Evolutionary conservation across 2,113 vertebrate species (phyloP).

Genomic region (Strix aluco): DNA sequence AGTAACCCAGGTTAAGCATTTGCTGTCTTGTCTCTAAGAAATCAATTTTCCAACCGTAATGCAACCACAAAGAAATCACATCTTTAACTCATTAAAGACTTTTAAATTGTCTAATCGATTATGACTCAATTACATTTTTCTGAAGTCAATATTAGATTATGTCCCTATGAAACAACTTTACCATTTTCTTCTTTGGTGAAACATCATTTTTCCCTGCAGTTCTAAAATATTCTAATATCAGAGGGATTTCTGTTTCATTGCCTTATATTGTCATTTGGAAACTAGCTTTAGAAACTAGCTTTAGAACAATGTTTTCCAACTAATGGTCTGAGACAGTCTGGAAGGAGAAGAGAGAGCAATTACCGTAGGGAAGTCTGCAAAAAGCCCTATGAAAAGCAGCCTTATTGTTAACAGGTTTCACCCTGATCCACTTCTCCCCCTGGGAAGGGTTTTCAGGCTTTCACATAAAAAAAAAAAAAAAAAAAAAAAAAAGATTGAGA

Average conservation of each 20-base stretch:
- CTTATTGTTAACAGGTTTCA: not conserved
- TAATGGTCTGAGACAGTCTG: not conserved
- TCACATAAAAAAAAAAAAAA: not conserved
- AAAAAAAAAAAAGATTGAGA: not conserved
- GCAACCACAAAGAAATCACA: slow-evolving; percentile 56
- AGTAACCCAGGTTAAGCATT: slow-evolving; percentile 57
- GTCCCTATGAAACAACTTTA: slow-evolving; percentile 5
- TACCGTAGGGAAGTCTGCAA: not conserved
- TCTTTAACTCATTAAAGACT: slow-evolving; percentile 64
- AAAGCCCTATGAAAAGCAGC: not conserved
- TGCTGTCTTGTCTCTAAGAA: slow-evolving; percentile 63
- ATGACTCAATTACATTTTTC: slow-evolving; percentile 51
- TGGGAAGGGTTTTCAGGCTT: not conserved
- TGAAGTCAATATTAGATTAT: slow-evolving; percentile 49
- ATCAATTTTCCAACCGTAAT: slow-evolving; percentile 54
- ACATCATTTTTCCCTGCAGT: not conserved
- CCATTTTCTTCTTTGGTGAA: slow-evolving; percentile 13
- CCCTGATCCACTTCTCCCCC: not conserved
- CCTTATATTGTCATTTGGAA: not conserved
- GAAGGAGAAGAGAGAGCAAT: not conserved
- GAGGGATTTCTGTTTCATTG: not conserved
- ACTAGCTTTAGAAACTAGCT: not conserved
- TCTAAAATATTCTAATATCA: not conserved
- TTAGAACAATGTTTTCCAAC: not conserved
- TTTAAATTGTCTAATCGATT: slow-evolving; percentile 72